Evolutionary conservation across 1,140 invertebrate species (phyloP).

Genomic region (Ditylenchus dipsaci): DNA sequence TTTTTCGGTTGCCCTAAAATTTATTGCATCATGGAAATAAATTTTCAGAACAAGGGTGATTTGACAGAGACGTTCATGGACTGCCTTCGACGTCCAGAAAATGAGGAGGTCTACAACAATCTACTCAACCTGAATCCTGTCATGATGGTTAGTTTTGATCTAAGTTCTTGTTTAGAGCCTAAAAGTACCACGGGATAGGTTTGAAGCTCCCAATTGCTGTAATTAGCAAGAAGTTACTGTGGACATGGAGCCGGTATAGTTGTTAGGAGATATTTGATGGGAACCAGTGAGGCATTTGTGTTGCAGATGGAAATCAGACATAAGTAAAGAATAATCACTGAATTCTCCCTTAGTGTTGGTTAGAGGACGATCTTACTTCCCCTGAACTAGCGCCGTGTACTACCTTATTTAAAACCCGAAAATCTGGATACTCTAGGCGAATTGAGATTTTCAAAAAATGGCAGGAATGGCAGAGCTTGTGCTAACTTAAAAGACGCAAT

Average conservation of each 20-base stretch:
- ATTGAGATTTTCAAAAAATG: too few relatives aligned
- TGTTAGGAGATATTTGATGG: neutral
- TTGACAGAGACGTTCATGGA: neutral
- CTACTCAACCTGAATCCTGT: constrained; percentile 17
- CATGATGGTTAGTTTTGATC: neutral
- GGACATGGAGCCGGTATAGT: too few relatives aligned
- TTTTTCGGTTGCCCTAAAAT: neutral
- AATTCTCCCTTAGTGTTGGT: too few relatives aligned
- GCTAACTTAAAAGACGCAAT: too few relatives aligned
- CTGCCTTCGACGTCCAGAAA: constrained; percentile 6
- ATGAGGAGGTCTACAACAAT: constrained; percentile 22
- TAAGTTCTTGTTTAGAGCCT: neutral
- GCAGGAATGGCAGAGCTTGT: too few relatives aligned
- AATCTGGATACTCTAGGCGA: too few relatives aligned
- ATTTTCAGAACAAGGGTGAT: neutral
- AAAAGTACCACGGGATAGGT: neutral
- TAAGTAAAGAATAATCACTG: neutral
- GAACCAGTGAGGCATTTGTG: neutral
- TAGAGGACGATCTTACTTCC: too few relatives aligned
- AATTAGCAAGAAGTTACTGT: too few relatives aligned
- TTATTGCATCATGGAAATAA: neutral
- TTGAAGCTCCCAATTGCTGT: neutral
- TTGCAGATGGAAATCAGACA: neutral
- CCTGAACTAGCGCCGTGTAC: too few relatives aligned
- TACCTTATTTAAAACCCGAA: too few relatives aligned